Percentiles rank a stretch among this genome's conserved stretches.
Conservation (phyloP, 92 coral and sea anemone genomes). For the Isaurus tuberculatus region DNA sequence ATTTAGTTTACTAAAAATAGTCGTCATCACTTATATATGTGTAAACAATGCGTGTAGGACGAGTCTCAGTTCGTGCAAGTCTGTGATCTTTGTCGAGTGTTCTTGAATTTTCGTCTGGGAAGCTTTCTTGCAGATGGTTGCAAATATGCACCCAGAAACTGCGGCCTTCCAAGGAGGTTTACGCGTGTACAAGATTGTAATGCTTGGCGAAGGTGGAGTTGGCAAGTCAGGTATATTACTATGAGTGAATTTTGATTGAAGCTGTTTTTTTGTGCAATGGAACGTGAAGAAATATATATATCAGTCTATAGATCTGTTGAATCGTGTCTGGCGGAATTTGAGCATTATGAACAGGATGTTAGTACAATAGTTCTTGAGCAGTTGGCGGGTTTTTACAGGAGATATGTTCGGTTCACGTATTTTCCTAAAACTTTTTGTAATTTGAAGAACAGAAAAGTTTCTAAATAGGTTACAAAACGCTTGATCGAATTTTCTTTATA, state of each 20-base stretch:
- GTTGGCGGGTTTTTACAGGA: conserved; percentile 19
- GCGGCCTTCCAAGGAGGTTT: conserved; percentile 73
- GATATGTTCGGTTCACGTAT: conserved; percentile 4
- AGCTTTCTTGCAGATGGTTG: conserved; percentile 14
- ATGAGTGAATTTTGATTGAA: conserved; percentile 25
- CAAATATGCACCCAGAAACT: conserved; percentile 72
- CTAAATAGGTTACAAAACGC: not conserved
- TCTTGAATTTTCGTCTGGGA: not conserved
- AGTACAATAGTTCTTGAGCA: conserved; percentile 26
- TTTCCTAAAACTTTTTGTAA: not conserved
- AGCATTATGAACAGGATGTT: conserved; percentile 33
- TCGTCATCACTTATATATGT: not conserved
- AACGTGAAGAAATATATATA: conserved; percentile 18
- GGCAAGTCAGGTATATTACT: conserved; percentile 79
- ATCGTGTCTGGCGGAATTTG: conserved; percentile 46
- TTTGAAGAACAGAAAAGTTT: not conserved
- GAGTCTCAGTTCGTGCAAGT: conserved; percentile 39
- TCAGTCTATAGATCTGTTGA: not conserved
- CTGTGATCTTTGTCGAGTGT: not conserved
- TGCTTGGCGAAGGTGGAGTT: conserved; percentile 79
- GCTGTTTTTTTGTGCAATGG: conserved; percentile 36
- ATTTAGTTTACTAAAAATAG: conserved; percentile 13
- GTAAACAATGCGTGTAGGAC: conserved; percentile 31
- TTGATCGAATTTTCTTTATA: not conserved
- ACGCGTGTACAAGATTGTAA: conserved; percentile 72